Percentiles rank a stretch among this genome's conserved stretches.
phyloP scores from a whole-genome alignment of 2,797 vertebrate species.

The Hypotaenidia okinawae region DNA sequence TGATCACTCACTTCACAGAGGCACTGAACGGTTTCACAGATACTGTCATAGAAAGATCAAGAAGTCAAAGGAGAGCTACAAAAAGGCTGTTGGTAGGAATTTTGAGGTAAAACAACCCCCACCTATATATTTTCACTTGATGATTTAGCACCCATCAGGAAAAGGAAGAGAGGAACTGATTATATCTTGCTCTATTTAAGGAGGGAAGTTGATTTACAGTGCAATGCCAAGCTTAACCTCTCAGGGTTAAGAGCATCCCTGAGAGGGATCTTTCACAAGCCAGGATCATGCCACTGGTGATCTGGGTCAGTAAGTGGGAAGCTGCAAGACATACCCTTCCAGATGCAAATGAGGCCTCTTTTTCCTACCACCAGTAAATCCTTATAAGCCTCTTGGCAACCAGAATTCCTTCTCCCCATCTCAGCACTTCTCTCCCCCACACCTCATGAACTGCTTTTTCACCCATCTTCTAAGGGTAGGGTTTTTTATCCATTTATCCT shows the following conservation, averaged over 20 bases:
- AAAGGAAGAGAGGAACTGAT: neutral
- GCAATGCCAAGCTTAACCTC: neutral
- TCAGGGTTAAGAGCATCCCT: neutral
- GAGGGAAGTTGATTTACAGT: neutral
- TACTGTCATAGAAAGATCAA: neutral
- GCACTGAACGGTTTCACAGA: neutral
- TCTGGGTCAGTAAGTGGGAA: neutral
- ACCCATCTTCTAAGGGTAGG: neutral
- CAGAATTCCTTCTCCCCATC: neutral
- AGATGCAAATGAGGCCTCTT: neutral
- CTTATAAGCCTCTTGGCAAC: neutral
- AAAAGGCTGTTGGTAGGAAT: neutral
- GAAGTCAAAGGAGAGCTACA: neutral
- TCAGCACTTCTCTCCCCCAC: neutral
- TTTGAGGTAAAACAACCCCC: neutral
- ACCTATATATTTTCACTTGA: neutral
- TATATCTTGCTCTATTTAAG: neutral
- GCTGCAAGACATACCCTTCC: neutral
- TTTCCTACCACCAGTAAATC: neutral
- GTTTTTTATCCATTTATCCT: neutral
- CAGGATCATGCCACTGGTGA: neutral
- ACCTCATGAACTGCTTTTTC: neutral
- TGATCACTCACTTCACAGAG: neutral
- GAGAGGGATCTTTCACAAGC: neutral
- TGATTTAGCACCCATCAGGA: neutral